These are phyloP conservation scores for Dyspetes luteomarginatus DNA, from an alignment of 2,888 invertebrate species.

Conservation along the genomic window DNA sequence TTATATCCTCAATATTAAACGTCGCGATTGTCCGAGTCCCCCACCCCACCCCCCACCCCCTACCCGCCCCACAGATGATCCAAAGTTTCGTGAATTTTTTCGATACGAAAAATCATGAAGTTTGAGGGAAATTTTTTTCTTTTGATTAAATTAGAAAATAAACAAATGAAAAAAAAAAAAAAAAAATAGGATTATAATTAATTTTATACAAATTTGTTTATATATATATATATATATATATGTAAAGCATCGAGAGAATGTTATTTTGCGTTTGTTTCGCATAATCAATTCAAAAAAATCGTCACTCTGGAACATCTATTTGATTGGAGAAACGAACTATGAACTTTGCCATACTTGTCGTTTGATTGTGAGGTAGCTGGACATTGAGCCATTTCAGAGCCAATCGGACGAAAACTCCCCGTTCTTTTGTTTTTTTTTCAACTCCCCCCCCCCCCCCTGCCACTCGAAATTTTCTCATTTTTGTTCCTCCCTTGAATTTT, in stretches of 20 bases:
- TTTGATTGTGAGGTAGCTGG: constrained; percentile 82
- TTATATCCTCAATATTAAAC: constrained; percentile 61
- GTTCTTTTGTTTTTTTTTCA: constrained; percentile 70
- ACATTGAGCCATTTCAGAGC: constrained; percentile 82
- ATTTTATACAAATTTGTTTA: background rate
- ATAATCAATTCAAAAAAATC: background rate
- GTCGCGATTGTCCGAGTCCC: constrained; percentile 63
- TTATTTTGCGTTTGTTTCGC: constrained; percentile 65
- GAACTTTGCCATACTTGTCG: constrained; percentile 76
- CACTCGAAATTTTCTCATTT: constrained; percentile 1
- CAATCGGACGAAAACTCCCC: constrained; percentile 80
- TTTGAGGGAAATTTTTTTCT: background rate
- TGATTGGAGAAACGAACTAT: constrained; percentile 67
- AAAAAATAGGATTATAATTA: background rate
- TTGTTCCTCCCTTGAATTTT: constrained; percentile 21
- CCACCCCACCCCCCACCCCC: too few species aligned
- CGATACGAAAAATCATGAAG: background rate
- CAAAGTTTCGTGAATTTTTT: constrained; percentile 20
- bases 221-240: too few species aligned
- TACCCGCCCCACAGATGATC: constrained; percentile 54
- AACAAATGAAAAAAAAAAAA: background rate
- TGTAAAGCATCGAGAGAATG: background rate
- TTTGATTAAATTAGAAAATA: background rate
- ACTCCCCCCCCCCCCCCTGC: background rate
- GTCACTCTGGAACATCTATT: constrained; percentile 36